Percentiles rank a stretch among this genome's conserved stretches.
These are phyloP conservation scores for Notiomystis cincta DNA, from an alignment of 2,113 vertebrate species.

Conservation along the genomic window DNA sequence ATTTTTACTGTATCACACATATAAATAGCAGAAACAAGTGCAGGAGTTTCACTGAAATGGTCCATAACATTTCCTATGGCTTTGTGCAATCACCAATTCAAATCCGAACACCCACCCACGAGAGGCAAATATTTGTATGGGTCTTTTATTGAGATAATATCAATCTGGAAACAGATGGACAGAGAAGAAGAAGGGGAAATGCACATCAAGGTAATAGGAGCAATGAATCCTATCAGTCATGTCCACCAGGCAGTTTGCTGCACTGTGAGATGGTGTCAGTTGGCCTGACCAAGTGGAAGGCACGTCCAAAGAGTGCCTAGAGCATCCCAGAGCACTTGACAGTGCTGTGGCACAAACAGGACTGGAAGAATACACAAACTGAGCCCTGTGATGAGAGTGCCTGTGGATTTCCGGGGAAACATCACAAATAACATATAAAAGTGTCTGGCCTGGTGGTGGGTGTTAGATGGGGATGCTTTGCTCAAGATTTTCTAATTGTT, in stretches of 20 bases:
- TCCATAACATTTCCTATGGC: neutral
- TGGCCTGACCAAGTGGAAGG: neutral
- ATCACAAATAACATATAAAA: neutral
- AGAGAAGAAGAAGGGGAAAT: neutral
- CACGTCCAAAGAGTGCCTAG: neutral
- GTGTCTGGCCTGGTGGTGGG: neutral
- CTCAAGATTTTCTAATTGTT: slow-evolving; percentile 82
- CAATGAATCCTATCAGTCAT: neutral
- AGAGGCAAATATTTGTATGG: neutral
- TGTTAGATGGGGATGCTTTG: slow-evolving; percentile 60
- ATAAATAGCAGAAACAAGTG: neutral
- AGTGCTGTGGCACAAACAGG: neutral
- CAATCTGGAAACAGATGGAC: slow-evolving; percentile 30
- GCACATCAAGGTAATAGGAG: neutral
- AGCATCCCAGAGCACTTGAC: neutral
- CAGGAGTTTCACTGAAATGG: neutral
- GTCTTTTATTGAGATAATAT: slow-evolving; percentile 39
- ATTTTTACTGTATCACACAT: neutral
- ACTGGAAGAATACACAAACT: neutral
- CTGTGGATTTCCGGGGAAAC: neutral
- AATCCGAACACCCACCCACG: neutral
- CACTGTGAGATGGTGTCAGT: neutral
- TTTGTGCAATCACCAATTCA: neutral
- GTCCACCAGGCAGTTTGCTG: neutral
- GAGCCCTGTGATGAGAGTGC: neutral